Evolutionary conservation across 2,797 vertebrate genomes (phyloP), one percentile per base, ranked within the genome.

Genomic region (Crenichthys baileyi): DNA sequence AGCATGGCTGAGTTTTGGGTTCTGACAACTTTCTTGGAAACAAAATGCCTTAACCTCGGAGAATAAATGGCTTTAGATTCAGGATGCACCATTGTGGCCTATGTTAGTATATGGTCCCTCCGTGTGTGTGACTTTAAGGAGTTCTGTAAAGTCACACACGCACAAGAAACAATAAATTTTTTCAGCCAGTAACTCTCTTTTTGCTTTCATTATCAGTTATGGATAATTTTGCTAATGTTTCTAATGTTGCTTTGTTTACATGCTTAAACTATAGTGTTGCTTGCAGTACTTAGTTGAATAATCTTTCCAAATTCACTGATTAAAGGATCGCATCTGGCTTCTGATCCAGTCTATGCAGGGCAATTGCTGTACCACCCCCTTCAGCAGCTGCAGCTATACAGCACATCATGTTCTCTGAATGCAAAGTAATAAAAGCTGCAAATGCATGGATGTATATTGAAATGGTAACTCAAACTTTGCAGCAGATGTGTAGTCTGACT

Each of bases 291-390:
- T 71, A 67, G 72, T 61, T 84, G 48, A 79, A 79, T 83, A 65
- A 73, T 80, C 65, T 88, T 87, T 89, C 79, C 80, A 85, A 87
- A 84, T 87, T 61, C 73, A 53, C 82, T 85, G 87, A 92, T 91
- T 89, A 79, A 78, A 79, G 72, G 75, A 86, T 90, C 83, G 75
- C 76, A 85, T 81, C 58, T 76, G 80, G 88, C 65, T 77, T 88
- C 74, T 87, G 76, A 83, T 84, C 63, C 46, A 74, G 36, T 67
- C 46, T 75, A 60, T 31, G 80, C 77, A 41, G 41, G 75, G 80
- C 82, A 90, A 87, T 86, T 87, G 88, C 67, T 79, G 61, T 83
- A 70, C 53, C 74, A 39, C 53, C 50, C 70, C 70, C 55, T 79
- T 72, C 72, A 80, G 75, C 90, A 91, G 87, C 91, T 90, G 87